A percentile compares a stretch with the other conserved stretches of the same genome.
Conservation (phyloP, 2,888 invertebrate species). For the Drosophila meridionalis region DNA sequence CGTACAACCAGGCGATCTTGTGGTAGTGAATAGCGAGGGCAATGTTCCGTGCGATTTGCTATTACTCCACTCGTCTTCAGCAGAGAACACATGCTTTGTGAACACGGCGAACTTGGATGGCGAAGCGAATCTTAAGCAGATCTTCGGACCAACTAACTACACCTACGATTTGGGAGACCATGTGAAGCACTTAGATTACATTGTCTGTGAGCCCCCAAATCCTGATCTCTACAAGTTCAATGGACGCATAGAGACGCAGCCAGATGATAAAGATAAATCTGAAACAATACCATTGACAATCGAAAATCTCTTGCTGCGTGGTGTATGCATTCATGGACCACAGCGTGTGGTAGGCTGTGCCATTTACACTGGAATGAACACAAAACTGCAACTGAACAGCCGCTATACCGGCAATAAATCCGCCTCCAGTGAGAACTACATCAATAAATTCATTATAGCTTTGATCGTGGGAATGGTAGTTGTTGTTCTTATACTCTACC, state of each 20-base stretch:
- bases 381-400: conserved; percentile 93
- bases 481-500: conserved; percentile 87
- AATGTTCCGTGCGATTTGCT: conserved; percentile 94
- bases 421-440: conserved; percentile 88
- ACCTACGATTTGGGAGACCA: conserved; percentile 34
- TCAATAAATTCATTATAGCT: conserved; percentile 90
- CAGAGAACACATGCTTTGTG: conserved; percentile 89
- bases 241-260: conserved; percentile 86
- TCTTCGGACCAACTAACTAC: conserved; percentile 78
- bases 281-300: conserved; percentile 86
- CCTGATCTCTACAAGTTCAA: conserved; percentile 92
- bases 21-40: conserved; percentile 89
- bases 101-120: conserved; percentile 96
- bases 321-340: conserved; percentile 91
- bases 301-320: conserved; percentile 91
- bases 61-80: conserved; percentile 89
- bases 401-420: conserved; percentile 91
- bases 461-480: conserved; percentile 88
- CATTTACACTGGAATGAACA: conserved; percentile 92
- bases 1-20: conserved; percentile 91
- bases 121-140: conserved; percentile 84
- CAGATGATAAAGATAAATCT: background rate
- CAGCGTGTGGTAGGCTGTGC: conserved; percentile 92
- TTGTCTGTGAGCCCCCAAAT: conserved; percentile 91
- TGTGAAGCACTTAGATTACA: conserved; percentile 84